A percentile compares a stretch with the other conserved stretches of the same genome.
These are phyloP conservation scores for Orestias chungarensis DNA, from an alignment of 2,797 vertebrate genomes.

Conservation along the genomic window DNA sequence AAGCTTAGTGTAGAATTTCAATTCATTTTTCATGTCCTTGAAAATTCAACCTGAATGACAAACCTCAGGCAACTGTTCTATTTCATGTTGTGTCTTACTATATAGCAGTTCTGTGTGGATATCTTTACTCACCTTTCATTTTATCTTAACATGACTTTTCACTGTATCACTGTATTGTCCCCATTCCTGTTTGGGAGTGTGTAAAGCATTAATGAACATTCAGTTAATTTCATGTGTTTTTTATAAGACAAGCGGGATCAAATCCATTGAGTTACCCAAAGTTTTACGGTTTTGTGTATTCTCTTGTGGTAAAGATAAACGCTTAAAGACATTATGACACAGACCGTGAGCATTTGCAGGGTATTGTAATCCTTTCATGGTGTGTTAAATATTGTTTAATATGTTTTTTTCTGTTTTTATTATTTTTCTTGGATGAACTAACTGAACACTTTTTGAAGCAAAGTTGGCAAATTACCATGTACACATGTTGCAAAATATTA, in stretches of 20 bases:
- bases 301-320: conserved; percentile 72
- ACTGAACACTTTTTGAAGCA: conserved; percentile 78
- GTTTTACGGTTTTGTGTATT: conserved; percentile 71
- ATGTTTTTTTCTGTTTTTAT: conserved; percentile 35
- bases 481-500: conserved; percentile 81
- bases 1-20: conserved; percentile 21
- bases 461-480: conserved; percentile 80
- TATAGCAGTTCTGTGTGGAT: conserved; percentile 46
- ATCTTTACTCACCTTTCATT: conserved; percentile 53
- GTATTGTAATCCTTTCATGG: conserved; percentile 78
- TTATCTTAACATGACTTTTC: conserved; percentile 52
- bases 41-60: conserved; percentile 47
- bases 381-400: conserved; percentile 76
- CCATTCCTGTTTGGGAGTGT: conserved; percentile 57
- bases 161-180: conserved; percentile 64
- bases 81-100: conserved; percentile 54
- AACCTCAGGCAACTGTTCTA: conserved; percentile 70
- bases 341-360: conserved; percentile 74
- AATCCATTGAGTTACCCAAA: conserved; percentile 68
- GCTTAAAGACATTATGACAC: conserved; percentile 74
- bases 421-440: conserved; percentile 75
- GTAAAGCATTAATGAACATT: conserved; percentile 70
- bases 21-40: conserved; percentile 38
- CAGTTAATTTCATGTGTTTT: conserved; percentile 63
- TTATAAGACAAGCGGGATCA: conserved; percentile 64